Evolutionary conservation across 1,140 invertebrate species (phyloP).

Genomic region (Schlechtendalia chinensis): DNA sequence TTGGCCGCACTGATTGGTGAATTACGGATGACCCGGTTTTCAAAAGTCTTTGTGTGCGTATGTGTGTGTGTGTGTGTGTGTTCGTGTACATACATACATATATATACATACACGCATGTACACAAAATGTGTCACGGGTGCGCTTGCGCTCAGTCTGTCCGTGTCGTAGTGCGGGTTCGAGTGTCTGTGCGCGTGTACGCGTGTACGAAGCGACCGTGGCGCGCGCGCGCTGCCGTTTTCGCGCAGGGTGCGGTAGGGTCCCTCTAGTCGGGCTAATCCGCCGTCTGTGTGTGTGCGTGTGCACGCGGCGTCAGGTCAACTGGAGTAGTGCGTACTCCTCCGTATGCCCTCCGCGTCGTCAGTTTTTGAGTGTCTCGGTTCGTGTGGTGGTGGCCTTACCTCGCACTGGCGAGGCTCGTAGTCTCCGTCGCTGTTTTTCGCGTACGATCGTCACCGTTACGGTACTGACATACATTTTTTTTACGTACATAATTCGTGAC

Average conservation of each 20-base stretch:
- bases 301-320: slow-evolving; percentile 49
- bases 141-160: neutral
- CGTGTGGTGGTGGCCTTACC: slow-evolving; percentile 28
- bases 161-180: neutral
- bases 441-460: neutral
- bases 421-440: neutral
- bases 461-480: neutral
- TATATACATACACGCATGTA: neutral
- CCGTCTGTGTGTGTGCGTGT: slow-evolving; percentile 45
- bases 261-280: slow-evolving; percentile 46
- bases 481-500: neutral
- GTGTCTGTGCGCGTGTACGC: neutral
- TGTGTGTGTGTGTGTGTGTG: slow-evolving; percentile 1
- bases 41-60: slow-evolving; percentile 6
- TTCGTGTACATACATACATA: neutral
- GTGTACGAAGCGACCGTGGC: neutral
- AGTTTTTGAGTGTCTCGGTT: slow-evolving; percentile 45
- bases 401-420: slow-evolving; percentile 33
- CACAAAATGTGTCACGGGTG: neutral
- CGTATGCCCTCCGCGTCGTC: slow-evolving; percentile 40
- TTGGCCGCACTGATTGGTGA: slow-evolving; percentile 49
- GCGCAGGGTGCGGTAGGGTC: slow-evolving; percentile 42
- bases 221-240: neutral
- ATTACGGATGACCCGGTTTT: slow-evolving; percentile 48
- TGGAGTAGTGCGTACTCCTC: slow-evolving; percentile 42